Evolutionary conservation across 1,140 invertebrate genomes (phyloP), one percentile per base, ranked within the genome.

Genomic region (Ceratina australensis): DNA sequence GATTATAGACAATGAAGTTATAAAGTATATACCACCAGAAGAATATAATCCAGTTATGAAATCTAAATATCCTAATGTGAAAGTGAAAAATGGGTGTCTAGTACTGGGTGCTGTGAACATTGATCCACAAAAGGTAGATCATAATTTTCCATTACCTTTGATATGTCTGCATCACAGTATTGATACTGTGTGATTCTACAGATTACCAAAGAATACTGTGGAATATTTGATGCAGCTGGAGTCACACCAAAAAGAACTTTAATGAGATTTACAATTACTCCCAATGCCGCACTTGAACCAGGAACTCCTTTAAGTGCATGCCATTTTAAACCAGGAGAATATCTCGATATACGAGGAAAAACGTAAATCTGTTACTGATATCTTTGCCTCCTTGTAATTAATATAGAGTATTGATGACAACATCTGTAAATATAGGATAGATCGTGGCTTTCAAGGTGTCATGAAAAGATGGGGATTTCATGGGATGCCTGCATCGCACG

Each of bases 401-500:
- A 20, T 4, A 50, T 73, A 4, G 24, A 66, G 60, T 47, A 5
- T 74, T 2, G 1, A 63, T 56, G 50, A 10, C 2, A 20, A 24
- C 56, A 0, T 54, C 73, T 42, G 57, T n/a, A 56, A 61, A 87
- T 85, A 90, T 86, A 98, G 97, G 4, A 95, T 98, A 59, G 96
- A 98, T 88, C 94, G 96, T 89, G 99, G 98, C n/a, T 99, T 99
- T 89, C 98, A 99, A 95, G 99, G 99, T 67, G 99, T 99, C 0
- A 96, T 99, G 93, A 99, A 97, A 93, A 93, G 98, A 33, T 99
- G 97, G 95, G 97, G 97, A 56, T 98, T 99, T 88, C 96, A 97
- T 89, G 99, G 99, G 74, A 96, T 97, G 94, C 98, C 97, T 79
- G 96, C 96, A 12, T 95, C 95, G 64, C 98, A 99, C 90, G 98